Conservation (phyloP, 2,888 invertebrate species). For the Pandemis cinnamomeana region DNA sequence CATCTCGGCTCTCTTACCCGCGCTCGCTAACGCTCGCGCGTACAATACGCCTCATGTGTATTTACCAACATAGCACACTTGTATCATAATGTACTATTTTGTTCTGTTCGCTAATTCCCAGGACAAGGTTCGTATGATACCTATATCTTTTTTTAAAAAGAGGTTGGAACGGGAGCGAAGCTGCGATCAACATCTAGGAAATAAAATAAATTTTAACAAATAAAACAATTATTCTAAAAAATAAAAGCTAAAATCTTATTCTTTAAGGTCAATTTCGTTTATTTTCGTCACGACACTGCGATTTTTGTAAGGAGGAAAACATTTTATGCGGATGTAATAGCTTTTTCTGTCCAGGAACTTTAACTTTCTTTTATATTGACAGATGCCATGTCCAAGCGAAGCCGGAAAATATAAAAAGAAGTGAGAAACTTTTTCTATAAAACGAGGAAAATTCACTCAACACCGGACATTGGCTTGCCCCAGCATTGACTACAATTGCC, state of each 20-base stretch:
- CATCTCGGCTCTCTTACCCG: too few species aligned
- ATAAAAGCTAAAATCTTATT: not conserved
- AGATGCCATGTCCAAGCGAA: conserved; percentile 20
- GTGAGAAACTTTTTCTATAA: conserved; percentile 45
- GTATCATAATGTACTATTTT: too few species aligned
- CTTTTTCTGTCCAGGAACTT: conserved; percentile 11
- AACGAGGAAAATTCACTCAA: conserved; percentile 42
- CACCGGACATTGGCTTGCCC: conserved; percentile 21
- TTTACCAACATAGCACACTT: too few species aligned
- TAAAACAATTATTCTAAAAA: too few species aligned
- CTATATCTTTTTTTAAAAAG: too few species aligned
- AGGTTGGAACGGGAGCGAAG: too few species aligned
- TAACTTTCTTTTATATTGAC: conserved; percentile 29
- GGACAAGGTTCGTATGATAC: too few species aligned
- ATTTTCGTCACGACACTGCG: not conserved
- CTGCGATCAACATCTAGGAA: too few species aligned
- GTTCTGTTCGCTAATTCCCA: too few species aligned
- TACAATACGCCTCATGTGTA: too few species aligned
- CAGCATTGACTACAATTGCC: conserved; percentile 6
- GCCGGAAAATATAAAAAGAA: conserved; percentile 41
- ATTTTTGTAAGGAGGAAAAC: not conserved
- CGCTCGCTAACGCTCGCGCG: too few species aligned
- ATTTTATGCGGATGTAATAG: conserved; percentile 1
- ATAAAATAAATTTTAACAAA: too few species aligned
- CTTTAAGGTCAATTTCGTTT: not conserved